These are phyloP conservation scores for Pteropus rufus DNA, from an alignment of 2,797 vertebrate species.

Conservation along the genomic window DNA sequence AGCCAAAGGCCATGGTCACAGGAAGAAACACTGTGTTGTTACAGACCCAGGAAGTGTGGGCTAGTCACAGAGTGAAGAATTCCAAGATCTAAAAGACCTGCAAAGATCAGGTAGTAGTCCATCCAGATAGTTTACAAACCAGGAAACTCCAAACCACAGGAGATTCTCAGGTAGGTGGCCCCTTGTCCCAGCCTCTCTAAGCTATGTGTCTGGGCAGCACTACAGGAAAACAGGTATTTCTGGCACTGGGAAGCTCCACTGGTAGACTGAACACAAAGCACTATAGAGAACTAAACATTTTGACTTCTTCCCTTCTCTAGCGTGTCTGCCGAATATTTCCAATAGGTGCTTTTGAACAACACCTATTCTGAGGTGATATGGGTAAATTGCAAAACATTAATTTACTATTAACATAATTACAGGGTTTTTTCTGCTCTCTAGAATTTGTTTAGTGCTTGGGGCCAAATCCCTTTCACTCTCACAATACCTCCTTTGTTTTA, in stretches of 20 bases:
- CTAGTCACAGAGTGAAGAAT: background rate
- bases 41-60: background rate
- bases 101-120: background rate
- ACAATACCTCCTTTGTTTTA: slow-evolving; percentile 71
- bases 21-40: background rate
- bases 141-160: background rate
- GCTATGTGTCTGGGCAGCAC: rapidly evolving
- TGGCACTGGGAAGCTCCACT: background rate
- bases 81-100: background rate
- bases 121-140: background rate
- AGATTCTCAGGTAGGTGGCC: background rate
- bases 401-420: slow-evolving; percentile 74
- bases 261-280: background rate
- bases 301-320: slow-evolving; percentile 17
- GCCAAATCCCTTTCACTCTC: slow-evolving; percentile 61
- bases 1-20: background rate
- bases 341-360: slow-evolving; percentile 53
- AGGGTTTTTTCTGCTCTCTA: slow-evolving; percentile 41
- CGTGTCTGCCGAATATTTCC: slow-evolving; percentile 47
- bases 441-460: slow-evolving; percentile 33
- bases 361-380: slow-evolving; percentile 63
- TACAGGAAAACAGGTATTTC: background rate
- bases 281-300: slow-evolving; percentile 36
- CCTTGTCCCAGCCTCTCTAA: background rate
- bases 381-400: slow-evolving; percentile 71